phyloP scores from a whole-genome alignment of 2,888 invertebrate genomes.

The Tetragonisca angustula region DNA sequence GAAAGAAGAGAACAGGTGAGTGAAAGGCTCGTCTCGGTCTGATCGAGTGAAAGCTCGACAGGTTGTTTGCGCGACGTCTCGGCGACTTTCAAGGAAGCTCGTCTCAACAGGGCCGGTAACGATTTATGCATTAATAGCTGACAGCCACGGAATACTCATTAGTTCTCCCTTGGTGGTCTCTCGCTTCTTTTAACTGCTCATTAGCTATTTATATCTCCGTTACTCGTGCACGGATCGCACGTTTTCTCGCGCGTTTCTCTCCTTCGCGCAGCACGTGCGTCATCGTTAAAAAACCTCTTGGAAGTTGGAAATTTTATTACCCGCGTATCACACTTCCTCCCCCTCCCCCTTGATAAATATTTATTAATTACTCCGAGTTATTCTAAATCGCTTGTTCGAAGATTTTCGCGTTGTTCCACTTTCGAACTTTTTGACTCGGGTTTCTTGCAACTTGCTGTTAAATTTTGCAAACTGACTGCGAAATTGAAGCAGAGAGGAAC shows the following conservation, averaged over 20 bases:
- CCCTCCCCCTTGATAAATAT: no score
- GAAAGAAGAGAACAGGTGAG: neutral
- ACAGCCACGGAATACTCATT: slow-evolving; percentile 55
- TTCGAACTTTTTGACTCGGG: no score
- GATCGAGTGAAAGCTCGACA: slow-evolving; percentile 1
- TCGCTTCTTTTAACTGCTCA: slow-evolving; percentile 49
- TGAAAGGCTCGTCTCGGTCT: neutral
- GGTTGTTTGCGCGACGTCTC: slow-evolving; percentile 37
- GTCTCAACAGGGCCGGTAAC: slow-evolving; percentile 27
- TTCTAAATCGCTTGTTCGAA: no score
- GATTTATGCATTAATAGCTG: slow-evolving; percentile 53
- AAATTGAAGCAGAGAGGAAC: no score
- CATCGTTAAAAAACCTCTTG: slow-evolving; percentile 1
- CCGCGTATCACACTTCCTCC: no score
- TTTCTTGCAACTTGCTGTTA: no score
- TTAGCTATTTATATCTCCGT: slow-evolving; percentile 52
- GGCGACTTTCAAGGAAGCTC: slow-evolving; percentile 20
- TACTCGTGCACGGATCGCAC: slow-evolving; percentile 2
- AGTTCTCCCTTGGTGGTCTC: slow-evolving; percentile 33
- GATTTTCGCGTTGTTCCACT: no score
- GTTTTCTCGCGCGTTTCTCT: slow-evolving; percentile 1
- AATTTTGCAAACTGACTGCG: no score
- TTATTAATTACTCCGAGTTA: no score
- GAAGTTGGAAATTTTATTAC: neutral
- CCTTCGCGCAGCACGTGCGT: slow-evolving; percentile 19